Evolutionary conservation across 2,888 invertebrate species (phyloP), one percentile per base, ranked within the genome.

Genomic region (Acronicta leporina): DNA sequence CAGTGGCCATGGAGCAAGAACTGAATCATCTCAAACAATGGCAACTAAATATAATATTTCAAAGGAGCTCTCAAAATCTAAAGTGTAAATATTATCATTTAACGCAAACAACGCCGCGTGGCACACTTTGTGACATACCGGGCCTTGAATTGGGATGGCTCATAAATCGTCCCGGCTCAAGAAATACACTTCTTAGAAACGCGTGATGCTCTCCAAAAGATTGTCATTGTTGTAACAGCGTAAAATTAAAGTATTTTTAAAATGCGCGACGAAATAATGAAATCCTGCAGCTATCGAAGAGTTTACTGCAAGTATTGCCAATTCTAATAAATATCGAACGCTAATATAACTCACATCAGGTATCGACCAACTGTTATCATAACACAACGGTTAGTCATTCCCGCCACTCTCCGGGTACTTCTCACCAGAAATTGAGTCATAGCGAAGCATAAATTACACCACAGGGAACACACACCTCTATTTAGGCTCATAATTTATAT

Each of bases 1-100:
- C 38, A 63, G 50, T 14, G 73, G 46, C 65, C 68, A 20, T 75
- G 68, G 70, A 56, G 68, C 59, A 65, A 43, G 63, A 60, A 48
- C 50, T 67, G 73, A 73, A 68, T 69, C 73, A 73, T 75, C 58
- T 47, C 42, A 67, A 68, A 71, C 76, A 69, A 69, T 69, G 65
- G 44, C 69, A 73, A 68, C 77, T 77, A 77, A 73, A 77, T 77
- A 75, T 77, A 75, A 77, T 77, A 77, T 77, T 77, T 77, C 77
- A 77, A 77, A 77, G 77, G 61, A 71, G 69, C 73, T 67, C 73
- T 73, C 68, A 69, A 73, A 73, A 73, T 59, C 48, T 58, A 55
- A 71, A 64, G 71, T 63, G 71, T 77, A 77, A 77, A 77, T 77
- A 77, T 77, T 77, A 77, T 75, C 77, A 77, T 77, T 69, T 53